Evolutionary conservation across 1,140 invertebrate species (phyloP), one percentile per base, ranked within the genome.

Genomic region (Chlorops oryzae): DNA sequence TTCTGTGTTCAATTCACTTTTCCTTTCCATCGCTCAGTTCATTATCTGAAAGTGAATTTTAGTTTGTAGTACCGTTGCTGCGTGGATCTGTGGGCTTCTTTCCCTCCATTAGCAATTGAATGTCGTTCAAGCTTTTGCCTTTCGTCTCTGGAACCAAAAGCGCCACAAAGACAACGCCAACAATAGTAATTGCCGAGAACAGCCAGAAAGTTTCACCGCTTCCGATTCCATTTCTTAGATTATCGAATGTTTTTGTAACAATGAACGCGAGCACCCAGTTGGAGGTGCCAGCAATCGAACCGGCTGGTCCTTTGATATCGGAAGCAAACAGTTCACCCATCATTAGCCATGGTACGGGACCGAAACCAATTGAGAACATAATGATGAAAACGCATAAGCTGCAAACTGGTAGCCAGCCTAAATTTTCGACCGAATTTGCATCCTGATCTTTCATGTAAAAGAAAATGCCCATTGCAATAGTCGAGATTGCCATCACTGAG

Each of bases 121-220:
- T 90, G 71, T 94, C 84, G 44, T 92, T 86, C 4, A 92, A 73
- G 32, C 81, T 83, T 70, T 90, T 91, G 9, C 90, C 91, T 75
- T 93, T 94, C 0, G 92, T 96, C 73, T 96, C 92, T 0, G 90
- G 88, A 5, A 95, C 81, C 15, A 88, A 65, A 38, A 87, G 76
- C 54, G 81, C 81, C n/a, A 91, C 81, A 55, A 94, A 88, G 3
- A 87, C 43, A 24, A 81, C 77, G 6, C 86, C 86, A 10, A 88
- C 2, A 0, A 80, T 65, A 46, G 87, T 85, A 39, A 91, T 75
- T 3, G 73, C 79, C 5, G 85, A 80, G 64, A 90, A 95, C 17
- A 92, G 67, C 82, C 85, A 92, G 71, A 92, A 95, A 13, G 85
- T 81, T 22, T 77, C 78, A 23, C 80, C 79, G 1, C 72, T 62